phyloP scores from a whole-genome alignment of 2,797 vertebrate genomes.

The Mormyrops boulengeri region DNA sequence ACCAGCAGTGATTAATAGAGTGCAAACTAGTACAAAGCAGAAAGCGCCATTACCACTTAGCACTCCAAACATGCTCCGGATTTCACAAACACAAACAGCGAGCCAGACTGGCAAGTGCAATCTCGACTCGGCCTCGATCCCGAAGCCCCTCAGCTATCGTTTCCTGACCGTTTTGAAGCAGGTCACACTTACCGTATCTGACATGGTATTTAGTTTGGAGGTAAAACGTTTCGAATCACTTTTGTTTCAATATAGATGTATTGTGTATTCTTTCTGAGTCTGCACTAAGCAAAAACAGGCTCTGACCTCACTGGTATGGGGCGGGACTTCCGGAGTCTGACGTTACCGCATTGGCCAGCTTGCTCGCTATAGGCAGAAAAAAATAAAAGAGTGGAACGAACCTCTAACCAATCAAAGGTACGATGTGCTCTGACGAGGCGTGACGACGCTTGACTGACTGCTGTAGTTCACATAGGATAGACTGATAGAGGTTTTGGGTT shows the following conservation, averaged over 20 bases:
- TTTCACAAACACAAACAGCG: neutral
- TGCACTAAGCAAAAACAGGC: conserved; percentile 21
- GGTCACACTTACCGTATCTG: conserved; percentile 24
- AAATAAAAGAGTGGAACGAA: neutral
- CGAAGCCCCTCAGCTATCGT: neutral
- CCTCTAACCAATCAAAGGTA: neutral
- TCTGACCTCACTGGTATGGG: conserved; percentile 22
- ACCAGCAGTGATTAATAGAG: neutral
- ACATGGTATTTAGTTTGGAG: conserved; percentile 2
- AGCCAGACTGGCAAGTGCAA: neutral
- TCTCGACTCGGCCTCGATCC: neutral
- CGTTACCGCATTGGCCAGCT: neutral
- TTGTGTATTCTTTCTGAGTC: neutral
- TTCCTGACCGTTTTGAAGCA: neutral
- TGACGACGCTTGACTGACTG: neutral
- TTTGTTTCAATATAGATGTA: neutral
- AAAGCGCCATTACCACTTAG: neutral
- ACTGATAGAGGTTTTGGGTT: neutral
- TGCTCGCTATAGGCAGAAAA: neutral
- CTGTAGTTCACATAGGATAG: neutral
- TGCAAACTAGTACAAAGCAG: neutral
- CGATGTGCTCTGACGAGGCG: neutral
- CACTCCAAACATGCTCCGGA: neutral
- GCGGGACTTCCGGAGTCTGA: conserved; percentile 20
- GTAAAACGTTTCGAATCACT: neutral